phyloP scores from a whole-genome alignment of 2,888 invertebrate genomes.

The Thyatira batis region DNA sequence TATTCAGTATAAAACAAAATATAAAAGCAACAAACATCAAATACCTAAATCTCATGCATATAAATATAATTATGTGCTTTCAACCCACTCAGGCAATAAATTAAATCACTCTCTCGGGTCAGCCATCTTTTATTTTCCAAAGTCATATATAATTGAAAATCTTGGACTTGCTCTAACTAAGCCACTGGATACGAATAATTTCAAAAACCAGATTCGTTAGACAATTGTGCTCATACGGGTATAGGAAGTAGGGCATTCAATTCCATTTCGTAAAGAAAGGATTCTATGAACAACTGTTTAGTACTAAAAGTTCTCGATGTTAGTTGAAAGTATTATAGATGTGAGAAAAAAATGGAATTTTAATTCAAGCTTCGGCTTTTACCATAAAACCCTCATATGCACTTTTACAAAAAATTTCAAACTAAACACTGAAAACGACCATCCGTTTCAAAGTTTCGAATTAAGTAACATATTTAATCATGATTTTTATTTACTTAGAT shows the following conservation, averaged over 20 bases:
- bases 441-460: too few species aligned
- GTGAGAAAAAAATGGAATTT: too few species aligned
- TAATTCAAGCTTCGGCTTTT: too few species aligned
- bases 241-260: background rate
- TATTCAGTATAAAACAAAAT: background rate
- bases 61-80: background rate
- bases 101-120: background rate
- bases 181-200: background rate
- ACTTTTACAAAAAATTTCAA: too few species aligned
- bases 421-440: too few species aligned
- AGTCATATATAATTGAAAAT: background rate
- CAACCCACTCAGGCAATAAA: background rate
- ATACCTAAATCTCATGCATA: too few species aligned
- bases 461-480: too few species aligned
- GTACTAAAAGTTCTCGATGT: background rate
- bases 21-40: background rate
- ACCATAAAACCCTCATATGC: too few species aligned
- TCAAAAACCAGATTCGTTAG: background rate
- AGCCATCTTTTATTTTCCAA: background rate
- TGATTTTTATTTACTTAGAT: too few species aligned
- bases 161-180: background rate
- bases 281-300: background rate
- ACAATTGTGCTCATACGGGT: background rate
- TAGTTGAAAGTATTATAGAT: too few species aligned
- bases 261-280: background rate